phyloP scores from a whole-genome alignment of 2,797 vertebrate species.

The Enteromius anoplus region DNA sequence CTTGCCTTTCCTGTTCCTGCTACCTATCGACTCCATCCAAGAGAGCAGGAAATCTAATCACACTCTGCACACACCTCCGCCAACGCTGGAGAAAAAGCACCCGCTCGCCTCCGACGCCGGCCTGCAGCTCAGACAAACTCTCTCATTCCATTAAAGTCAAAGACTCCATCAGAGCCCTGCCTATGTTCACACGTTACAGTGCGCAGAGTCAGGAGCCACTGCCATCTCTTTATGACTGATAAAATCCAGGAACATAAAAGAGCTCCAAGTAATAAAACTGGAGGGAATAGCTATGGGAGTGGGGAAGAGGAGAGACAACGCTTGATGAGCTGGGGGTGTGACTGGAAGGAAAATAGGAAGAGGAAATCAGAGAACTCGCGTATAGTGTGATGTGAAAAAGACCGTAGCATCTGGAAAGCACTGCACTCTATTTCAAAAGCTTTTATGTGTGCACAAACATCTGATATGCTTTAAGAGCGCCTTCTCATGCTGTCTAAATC shows the following conservation, averaged over 20 bases:
- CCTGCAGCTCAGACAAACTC: slow-evolving; percentile 28
- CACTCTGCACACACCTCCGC: slow-evolving; percentile 27
- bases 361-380: slow-evolving; percentile 25
- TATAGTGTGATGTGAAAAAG: slow-evolving; percentile 4
- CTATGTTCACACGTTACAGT: slow-evolving; percentile 36
- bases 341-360: slow-evolving; percentile 27
- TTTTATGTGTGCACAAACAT: slow-evolving; percentile 7
- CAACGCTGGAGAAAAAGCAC: slow-evolving; percentile 36
- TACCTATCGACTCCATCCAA: slow-evolving; percentile 48
- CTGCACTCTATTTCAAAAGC: neutral
- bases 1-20: slow-evolving; percentile 29
- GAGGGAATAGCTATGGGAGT: neutral
- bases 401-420: neutral
- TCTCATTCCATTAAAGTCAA: slow-evolving; percentile 45
- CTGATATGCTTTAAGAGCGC: neutral
- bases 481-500: neutral
- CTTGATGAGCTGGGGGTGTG: slow-evolving; percentile 28
- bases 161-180: slow-evolving; percentile 36
- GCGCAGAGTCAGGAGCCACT: slow-evolving; percentile 8
- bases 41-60: slow-evolving; percentile 55
- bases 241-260: slow-evolving; percentile 45
- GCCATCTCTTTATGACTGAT: slow-evolving; percentile 36
- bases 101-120: neutral
- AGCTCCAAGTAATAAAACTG: slow-evolving; percentile 27
- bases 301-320: slow-evolving; percentile 8